Conservation (phyloP, 2,797 vertebrate species). For the Peromyscus attwateri region DNA sequence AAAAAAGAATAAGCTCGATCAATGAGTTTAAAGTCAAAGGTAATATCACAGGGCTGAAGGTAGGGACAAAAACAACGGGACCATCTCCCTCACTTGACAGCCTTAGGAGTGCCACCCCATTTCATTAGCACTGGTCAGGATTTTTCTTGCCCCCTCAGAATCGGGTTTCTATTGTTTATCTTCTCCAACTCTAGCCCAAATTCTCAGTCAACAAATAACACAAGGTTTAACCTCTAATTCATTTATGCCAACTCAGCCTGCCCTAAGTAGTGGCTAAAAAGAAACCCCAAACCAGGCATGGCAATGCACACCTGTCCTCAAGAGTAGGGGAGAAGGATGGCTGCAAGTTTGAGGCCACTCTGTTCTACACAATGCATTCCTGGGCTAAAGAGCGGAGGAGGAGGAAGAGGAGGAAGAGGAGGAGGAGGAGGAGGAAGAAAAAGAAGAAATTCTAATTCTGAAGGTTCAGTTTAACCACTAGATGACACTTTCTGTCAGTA, state of each 20-base stretch:
- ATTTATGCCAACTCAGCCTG: not conserved
- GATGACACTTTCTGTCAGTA: conserved; percentile 58
- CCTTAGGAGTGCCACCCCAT: not conserved
- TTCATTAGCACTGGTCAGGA: not conserved
- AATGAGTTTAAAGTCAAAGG: not conserved
- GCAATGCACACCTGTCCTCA: not conserved
- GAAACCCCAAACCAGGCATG: not conserved
- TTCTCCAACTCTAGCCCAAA: conserved; percentile 17
- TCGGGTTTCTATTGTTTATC: not conserved
- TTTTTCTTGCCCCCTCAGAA: not conserved
- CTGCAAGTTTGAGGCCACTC: not conserved
- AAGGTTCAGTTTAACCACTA: conserved; percentile 60
- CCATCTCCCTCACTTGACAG: not conserved
- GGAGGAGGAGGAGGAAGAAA: no score
- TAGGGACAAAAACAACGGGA: not conserved
- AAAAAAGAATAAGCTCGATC: not conserved
- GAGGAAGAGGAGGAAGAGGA: not conserved
- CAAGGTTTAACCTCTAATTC: conserved; percentile 50
- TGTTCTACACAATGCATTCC: not conserved
- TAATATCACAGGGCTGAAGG: not conserved
- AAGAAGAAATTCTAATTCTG: not conserved
- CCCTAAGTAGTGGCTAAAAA: conserved; percentile 11
- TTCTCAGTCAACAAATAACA: conserved; percentile 33
- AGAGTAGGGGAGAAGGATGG: no score
- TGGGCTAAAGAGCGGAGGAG: not conserved